Percentiles rank a stretch among this genome's conserved stretches.
Evolutionary conservation across 30 jellyfish, hydroid and myxozoan species (phyloP).

Genomic region (Turritopsis rubra): DNA sequence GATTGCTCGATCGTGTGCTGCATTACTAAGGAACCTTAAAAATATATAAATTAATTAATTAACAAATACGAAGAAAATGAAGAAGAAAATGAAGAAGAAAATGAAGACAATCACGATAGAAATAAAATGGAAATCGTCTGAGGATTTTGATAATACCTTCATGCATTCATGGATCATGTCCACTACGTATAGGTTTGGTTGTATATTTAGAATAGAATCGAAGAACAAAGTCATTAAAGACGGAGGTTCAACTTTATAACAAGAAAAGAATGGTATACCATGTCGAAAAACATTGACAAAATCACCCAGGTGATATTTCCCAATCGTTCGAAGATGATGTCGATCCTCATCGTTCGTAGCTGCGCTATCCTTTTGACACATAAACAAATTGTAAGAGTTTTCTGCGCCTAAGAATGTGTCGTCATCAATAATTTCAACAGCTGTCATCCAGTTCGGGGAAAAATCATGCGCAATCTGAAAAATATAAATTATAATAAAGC

Average conservation of each 20-base stretch:
- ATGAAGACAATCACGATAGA: no score
- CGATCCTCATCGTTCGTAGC: slow-evolving; percentile 93
- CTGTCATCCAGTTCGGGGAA: slow-evolving; percentile 99
- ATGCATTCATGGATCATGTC: no score
- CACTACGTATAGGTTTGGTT: no score
- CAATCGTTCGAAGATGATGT: slow-evolving; percentile 72
- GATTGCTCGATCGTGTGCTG: slow-evolving; percentile 88
- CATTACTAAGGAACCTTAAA: slow-evolving; percentile 78
- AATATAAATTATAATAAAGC: no score
- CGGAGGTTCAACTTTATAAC: no score
- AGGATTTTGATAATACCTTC: no score
- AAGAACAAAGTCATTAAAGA: no score
- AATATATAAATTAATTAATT: no score
- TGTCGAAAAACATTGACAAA: slow-evolving; percentile 92
- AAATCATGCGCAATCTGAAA: slow-evolving; percentile 91
- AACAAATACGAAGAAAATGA: neutral
- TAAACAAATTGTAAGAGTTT: slow-evolving; percentile 74
- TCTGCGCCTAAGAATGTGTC: slow-evolving; percentile 97
- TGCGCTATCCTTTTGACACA: slow-evolving; percentile 95
- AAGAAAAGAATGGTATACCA: slow-evolving; percentile 47
- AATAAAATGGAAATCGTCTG: no score
- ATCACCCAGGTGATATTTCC: slow-evolving; percentile 93
- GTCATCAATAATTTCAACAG: slow-evolving; percentile 90
- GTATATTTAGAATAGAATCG: no score
- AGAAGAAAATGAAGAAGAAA: no score